These are phyloP conservation scores for Nomada ruficornis DNA, from an alignment of 2,888 invertebrate species.

Conservation along the genomic window DNA sequence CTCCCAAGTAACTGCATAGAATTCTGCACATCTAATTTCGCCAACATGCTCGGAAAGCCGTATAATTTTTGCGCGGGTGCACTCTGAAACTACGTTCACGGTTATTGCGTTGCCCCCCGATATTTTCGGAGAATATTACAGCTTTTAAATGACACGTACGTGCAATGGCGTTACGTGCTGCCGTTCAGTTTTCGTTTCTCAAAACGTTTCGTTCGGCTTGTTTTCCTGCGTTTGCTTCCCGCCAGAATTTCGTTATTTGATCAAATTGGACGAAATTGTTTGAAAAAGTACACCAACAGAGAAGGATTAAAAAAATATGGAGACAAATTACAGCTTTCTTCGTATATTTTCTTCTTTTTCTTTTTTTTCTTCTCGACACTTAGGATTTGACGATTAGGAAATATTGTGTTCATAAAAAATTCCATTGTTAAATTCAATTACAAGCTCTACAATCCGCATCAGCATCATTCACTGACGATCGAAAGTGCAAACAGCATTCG, in stretches of 20 bases:
- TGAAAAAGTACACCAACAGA: not conserved
- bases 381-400: too few relatives aligned
- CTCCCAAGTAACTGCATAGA: not conserved
- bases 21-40: slow-evolving; percentile 5
- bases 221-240: too few relatives aligned
- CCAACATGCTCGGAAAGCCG: not conserved
- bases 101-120: slow-evolving; percentile 6
- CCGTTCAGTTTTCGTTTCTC: slow-evolving; percentile 20
- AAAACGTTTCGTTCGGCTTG: not conserved
- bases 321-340: too few relatives aligned
- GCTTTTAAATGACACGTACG: slow-evolving; percentile 36
- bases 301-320: too few relatives aligned
- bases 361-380: too few relatives aligned
- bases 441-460: too few relatives aligned
- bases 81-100: slow-evolving; percentile 9
- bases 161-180: slow-evolving; percentile 45
- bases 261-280: not conserved
- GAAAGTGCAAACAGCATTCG: too few relatives aligned
- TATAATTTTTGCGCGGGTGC: slow-evolving; percentile 10
- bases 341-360: too few relatives aligned
- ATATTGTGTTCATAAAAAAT: too few relatives aligned
- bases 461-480: too few relatives aligned
- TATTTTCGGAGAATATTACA: slow-evolving; percentile 21
- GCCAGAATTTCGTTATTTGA: not conserved
- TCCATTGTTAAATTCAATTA: too few relatives aligned